Evolutionary conservation across 1,140 invertebrate species (phyloP).

Genomic region (Drosophila bocqueti): DNA sequence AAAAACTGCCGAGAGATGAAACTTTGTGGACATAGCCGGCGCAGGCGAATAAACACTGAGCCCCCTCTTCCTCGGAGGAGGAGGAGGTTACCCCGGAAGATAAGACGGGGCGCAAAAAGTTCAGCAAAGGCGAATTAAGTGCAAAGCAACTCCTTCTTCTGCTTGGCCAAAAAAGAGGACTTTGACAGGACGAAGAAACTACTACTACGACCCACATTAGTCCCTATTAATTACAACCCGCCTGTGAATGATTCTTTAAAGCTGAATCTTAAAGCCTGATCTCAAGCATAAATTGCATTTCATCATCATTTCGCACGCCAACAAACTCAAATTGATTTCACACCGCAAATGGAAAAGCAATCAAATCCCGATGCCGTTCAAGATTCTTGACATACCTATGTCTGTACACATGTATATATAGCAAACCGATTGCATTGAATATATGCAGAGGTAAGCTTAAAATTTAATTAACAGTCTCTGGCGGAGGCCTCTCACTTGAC

Average conservation of each 20-base stretch:
- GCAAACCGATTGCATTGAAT: conserved; percentile 21
- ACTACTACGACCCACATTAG: background rate
- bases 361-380: conserved; percentile 9
- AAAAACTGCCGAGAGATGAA: conserved; percentile 50
- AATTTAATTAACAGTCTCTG: conserved; percentile 70
- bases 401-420: background rate
- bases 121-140: conserved; percentile 61
- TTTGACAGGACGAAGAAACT: background rate
- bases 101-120: conserved; percentile 18
- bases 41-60: conserved; percentile 13
- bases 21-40: conserved; percentile 40
- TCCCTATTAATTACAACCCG: background rate
- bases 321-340: conserved; percentile 20
- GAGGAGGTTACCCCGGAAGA: background rate
- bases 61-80: no score
- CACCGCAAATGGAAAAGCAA: conserved; percentile 42
- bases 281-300: conserved; percentile 15
- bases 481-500: conserved; percentile 1
- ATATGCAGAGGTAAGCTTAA: conserved; percentile 49
- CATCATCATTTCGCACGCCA: conserved; percentile 2
- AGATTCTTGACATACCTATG: background rate
- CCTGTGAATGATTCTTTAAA: background rate
- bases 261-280: no score
- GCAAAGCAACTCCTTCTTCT: conserved; percentile 9
- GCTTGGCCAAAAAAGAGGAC: background rate